phyloP scores from a whole-genome alignment of 2,113 vertebrate genomes.

The Sciurus niger region DNA sequence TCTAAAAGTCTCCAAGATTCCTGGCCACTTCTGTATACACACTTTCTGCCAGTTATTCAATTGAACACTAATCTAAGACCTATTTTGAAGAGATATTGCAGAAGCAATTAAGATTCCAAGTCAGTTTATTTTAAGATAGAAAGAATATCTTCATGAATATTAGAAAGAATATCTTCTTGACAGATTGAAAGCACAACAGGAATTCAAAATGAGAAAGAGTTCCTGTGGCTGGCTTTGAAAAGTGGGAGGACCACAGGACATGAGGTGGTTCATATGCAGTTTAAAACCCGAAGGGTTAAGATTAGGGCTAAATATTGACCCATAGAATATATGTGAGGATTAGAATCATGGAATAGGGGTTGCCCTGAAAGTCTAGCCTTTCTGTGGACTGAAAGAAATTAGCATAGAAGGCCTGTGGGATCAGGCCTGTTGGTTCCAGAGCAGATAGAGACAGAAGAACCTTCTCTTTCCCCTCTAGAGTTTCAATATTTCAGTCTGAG shows the following conservation, averaged over 20 bases:
- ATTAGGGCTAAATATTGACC: not conserved
- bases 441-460: not conserved
- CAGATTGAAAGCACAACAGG: not conserved
- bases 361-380: not conserved
- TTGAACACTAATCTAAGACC: not conserved
- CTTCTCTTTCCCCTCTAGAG: not conserved
- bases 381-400: not conserved
- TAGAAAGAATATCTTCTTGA: not conserved
- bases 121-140: not conserved
- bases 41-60: too few species aligned
- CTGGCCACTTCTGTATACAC: too few species aligned
- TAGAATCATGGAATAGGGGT: not conserved
- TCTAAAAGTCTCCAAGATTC: not conserved
- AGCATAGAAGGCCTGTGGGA: not conserved
- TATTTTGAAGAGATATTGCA: not conserved
- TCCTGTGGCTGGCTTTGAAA: not conserved
- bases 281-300: not conserved
- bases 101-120: not conserved
- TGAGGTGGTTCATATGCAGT: not conserved
- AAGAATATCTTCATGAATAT: not conserved
- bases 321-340: not conserved
- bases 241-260: not conserved
- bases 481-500: not conserved
- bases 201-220: not conserved
- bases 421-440: not conserved